Percentiles rank a stretch among this genome's conserved stretches.
phyloP scores from a whole-genome alignment of 2,113 vertebrate genomes.

The Crotalus helleri region DNA sequence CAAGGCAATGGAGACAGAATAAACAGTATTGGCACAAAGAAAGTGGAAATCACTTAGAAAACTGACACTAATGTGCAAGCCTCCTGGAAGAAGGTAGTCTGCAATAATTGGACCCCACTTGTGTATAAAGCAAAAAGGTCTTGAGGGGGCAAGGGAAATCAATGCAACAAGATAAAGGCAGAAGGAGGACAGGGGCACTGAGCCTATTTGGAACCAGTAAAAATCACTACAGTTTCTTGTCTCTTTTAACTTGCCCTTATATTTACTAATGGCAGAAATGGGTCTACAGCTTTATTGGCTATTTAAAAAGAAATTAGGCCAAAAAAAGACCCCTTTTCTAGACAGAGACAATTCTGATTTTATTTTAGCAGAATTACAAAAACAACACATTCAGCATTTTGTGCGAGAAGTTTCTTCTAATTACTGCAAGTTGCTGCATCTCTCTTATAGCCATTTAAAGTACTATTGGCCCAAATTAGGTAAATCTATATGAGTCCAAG shows the following conservation, averaged over 20 bases:
- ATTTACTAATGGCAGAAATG: conserved; percentile 27
- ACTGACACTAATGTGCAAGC: conserved; percentile 18
- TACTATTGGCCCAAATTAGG: background rate
- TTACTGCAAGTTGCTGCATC: background rate
- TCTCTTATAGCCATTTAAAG: background rate
- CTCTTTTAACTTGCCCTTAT: conserved; percentile 49
- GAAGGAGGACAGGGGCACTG: conserved; percentile 30
- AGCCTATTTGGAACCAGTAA: conserved; percentile 32
- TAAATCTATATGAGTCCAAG: background rate
- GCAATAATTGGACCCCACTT: conserved; percentile 54
- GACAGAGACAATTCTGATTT: background rate
- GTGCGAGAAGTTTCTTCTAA: background rate
- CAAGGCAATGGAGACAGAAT: background rate
- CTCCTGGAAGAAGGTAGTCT: conserved; percentile 28
- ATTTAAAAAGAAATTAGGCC: conserved; percentile 34
- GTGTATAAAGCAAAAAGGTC: conserved; percentile 35
- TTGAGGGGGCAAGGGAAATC: conserved; percentile 47
- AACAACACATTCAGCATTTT: background rate
- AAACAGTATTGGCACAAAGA: conserved; percentile 10
- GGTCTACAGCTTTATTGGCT: conserved; percentile 18
- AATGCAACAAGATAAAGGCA: conserved; percentile 55
- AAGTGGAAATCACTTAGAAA: conserved; percentile 36
- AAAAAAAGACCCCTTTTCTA: background rate
- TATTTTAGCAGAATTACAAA: background rate
- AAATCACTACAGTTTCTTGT: conserved; percentile 44